phyloP scores from a whole-genome alignment of 2,797 vertebrate genomes.

The Phalloptychus januarius region DNA sequence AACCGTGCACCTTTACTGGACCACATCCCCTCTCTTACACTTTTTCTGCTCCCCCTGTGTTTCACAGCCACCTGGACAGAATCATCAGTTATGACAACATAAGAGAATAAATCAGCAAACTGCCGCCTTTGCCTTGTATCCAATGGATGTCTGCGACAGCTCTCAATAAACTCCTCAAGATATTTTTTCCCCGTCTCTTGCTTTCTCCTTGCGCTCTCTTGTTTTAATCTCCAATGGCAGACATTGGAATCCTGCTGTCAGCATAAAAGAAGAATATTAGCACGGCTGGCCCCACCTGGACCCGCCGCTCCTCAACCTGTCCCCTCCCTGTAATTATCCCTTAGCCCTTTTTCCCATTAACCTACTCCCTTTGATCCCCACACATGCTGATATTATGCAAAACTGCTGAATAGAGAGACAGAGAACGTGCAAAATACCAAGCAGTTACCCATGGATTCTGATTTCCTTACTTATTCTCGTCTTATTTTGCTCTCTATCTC shows the following conservation, averaged over 20 bases:
- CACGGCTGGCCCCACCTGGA: conserved; percentile 79
- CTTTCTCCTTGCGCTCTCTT: conserved; percentile 29
- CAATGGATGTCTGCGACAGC: conserved; percentile 68
- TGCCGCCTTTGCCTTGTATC: conserved; percentile 55
- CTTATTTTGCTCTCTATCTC: conserved; percentile 73
- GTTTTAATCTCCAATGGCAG: conserved; percentile 80
- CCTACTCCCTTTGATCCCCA: conserved; percentile 89
- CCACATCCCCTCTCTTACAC: conserved; percentile 28
- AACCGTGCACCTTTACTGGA: conserved; percentile 66
- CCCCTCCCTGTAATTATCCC: conserved; percentile 88
- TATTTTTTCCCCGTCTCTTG: conserved; percentile 32
- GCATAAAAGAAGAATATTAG: conserved; percentile 87
- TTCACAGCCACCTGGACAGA: conserved; percentile 57
- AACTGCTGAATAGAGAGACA: conserved; percentile 84
- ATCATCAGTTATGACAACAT: conserved; percentile 73
- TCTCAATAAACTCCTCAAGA: conserved; percentile 78
- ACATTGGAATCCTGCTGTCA: conserved; percentile 86
- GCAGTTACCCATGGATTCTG: conserved; percentile 77
- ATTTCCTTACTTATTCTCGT: conserved; percentile 79
- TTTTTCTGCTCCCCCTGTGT: conserved; percentile 37
- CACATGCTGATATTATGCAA: conserved; percentile 87
- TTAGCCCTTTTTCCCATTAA: conserved; percentile 85
- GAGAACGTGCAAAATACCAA: conserved; percentile 77
- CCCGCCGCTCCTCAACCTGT: conserved; percentile 78
- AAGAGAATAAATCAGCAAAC: conserved; percentile 75